Evolutionary conservation across 2,113 vertebrate species (phyloP).

Genomic region (Albula goreensis): DNA sequence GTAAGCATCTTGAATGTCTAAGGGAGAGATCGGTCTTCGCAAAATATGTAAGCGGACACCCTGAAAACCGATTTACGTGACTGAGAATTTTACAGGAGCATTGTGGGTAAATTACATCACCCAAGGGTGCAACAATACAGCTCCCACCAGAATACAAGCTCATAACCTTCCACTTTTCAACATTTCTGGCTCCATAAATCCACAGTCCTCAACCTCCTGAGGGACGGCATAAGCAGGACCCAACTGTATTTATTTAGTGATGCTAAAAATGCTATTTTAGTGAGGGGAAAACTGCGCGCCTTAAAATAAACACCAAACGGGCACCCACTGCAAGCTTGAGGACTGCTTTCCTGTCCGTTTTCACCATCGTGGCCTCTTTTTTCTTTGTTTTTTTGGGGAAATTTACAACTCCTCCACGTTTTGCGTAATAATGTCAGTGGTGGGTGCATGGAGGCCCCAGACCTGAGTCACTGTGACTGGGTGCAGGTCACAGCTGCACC

Average conservation of each 20-base stretch:
- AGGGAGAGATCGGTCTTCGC: background rate
- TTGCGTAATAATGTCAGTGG: too few species aligned
- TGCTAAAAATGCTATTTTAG: background rate
- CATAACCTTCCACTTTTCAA: background rate
- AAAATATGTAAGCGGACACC: background rate
- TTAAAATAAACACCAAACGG: background rate
- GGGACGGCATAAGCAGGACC: background rate
- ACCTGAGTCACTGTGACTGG: background rate
- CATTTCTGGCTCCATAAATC: background rate
- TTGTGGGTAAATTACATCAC: background rate
- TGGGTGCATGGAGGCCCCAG: background rate
- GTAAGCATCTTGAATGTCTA: background rate
- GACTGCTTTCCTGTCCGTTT: background rate
- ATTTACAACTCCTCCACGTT: background rate
- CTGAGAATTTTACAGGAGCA: background rate
- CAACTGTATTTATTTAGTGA: background rate
- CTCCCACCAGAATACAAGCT: background rate
- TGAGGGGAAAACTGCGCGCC: background rate
- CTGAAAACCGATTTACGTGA: background rate
- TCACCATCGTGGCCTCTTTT: background rate
- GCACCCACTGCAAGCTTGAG: background rate
- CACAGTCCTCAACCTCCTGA: background rate
- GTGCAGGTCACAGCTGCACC: slow-evolving; percentile 5
- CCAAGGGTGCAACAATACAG: background rate
- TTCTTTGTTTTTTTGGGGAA: background rate